Evolutionary conservation across 2,888 invertebrate genomes (phyloP), one percentile per base, ranked within the genome.

Genomic region (Phorcus lineatus): DNA sequence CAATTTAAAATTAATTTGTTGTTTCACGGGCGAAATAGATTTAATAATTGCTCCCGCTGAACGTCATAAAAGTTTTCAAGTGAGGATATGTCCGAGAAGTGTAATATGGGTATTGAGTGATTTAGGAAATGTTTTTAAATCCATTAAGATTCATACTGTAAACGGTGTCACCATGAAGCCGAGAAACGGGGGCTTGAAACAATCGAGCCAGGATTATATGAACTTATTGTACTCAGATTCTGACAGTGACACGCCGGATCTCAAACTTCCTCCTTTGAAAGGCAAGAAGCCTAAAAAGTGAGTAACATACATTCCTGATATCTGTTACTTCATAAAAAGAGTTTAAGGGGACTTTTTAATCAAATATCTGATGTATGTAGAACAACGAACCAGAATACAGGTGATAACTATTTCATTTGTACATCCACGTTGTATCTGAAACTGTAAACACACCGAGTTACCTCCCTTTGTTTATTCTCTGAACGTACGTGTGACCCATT

Each of bases 281-380:
- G 87, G 88, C 11, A 90, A 90, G 81, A 90, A 87, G 62, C 83
- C 86, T 31, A 89, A 85, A 82, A 86, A 85, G 86, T 86, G 79
- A 84, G 86, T 80, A 36, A 76, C 22, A 22, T 62, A 22, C 19
- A 76, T 22, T 53, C n/a, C 2, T n/a, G n/a, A n/a, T n/a, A 40
- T 28, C 17, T 24, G 36, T 36, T 36, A 36, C 36, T 4, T 36
- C 4, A 7, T 36, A 47, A 47, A 47, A 47, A 1, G 1, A 47
- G 13, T 47, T 11, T 47, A 13, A 6, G 4, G 13, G 13, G n/a
- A n/a, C n/a, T n/a, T n/a, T 47, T 47, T 47, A 13, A 11, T 47
- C 1, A 47, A 47, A 47, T 47, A 11, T 47, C 47, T 47, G 7
- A 13, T 13, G 47, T 47, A 11, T 47, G 3, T 36, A 7, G 3